phyloP scores from a whole-genome alignment of 2,113 vertebrate species.

The Ellobius talpinus region DNA sequence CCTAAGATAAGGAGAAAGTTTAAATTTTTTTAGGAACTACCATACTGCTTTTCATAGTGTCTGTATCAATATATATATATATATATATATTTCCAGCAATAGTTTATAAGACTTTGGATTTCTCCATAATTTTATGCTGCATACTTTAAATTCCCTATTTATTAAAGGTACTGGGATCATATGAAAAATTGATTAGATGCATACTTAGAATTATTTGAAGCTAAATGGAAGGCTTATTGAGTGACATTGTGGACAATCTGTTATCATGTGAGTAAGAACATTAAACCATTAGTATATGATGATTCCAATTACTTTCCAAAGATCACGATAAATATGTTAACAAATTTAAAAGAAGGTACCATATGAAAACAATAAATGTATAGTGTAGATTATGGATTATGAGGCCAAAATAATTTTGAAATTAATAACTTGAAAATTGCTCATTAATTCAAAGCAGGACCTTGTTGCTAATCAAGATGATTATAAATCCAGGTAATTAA shows the following conservation, averaged over 20 bases:
- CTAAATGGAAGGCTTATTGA: neutral
- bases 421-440: neutral
- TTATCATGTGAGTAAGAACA: neutral
- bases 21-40: neutral
- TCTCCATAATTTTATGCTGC: neutral
- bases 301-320: neutral
- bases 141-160: neutral
- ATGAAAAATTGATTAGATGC: neutral
- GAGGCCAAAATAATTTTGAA: neutral
- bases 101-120: neutral
- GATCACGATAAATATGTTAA: neutral
- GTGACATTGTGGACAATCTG: neutral
- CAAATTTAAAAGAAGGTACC: neutral
- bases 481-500: neutral
- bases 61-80: too few species aligned
- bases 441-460: constrained; percentile 46
- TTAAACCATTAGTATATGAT: neutral
- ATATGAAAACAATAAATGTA: neutral
- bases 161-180: neutral
- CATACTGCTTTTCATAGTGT: neutral
- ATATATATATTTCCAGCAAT: neutral
- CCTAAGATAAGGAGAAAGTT: neutral
- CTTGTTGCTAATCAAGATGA: neutral
- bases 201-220: neutral
- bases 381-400: neutral